Base-by-base conservation (phyloP, 1,140 invertebrate genomes). In the Camponotus floridanus region DNA sequence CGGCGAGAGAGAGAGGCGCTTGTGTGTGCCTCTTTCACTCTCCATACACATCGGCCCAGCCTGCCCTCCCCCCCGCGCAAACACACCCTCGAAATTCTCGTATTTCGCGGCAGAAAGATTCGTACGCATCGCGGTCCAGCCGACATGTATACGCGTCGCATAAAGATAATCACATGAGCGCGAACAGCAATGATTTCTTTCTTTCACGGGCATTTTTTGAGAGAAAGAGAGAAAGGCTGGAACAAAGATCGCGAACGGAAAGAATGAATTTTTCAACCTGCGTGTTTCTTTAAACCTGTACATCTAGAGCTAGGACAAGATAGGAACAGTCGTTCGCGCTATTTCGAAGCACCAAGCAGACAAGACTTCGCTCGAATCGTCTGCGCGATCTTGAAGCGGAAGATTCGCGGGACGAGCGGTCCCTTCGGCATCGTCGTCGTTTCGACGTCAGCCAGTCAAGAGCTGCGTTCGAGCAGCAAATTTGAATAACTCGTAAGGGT, bases 11-110 rank as follows among this genome's bases (percentile, higher is more conserved):
- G 93, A 91, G 91, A 91, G 91, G 89, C 92, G 92, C 92, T 91
- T 94, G 86, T 92, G 90, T 91, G 91, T 92, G 91, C 92, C 93
- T 93, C 93, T 92, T 94, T 93, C 92, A 92, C 92, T 91, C 91
- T 91, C 90, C 90, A 88, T 87, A 91, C 87, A 92, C 83, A 70
- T 71, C 62, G 42, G 57, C 55, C 80, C 21, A 48, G 11, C 31
- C 42, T 26, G 73, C 45, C 51, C 68, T 62, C 59, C 64, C 71
- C 57, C 61, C 55, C 65, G 31, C 76, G 45, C 73, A 61, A 78
- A 51, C 59, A 61, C 21, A 65, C 21, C 59, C 59, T 48, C 62
- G 3, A 9, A 26, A 65, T 81, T 76, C 73, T 86, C 51, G 76
- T 83, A 84, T 76, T 26, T 89, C 70, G 79, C 61, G 68, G 33